Evolutionary conservation across 2,113 vertebrate genomes (phyloP).

Genomic region (Hydrochoerus hydrochaeris): DNA sequence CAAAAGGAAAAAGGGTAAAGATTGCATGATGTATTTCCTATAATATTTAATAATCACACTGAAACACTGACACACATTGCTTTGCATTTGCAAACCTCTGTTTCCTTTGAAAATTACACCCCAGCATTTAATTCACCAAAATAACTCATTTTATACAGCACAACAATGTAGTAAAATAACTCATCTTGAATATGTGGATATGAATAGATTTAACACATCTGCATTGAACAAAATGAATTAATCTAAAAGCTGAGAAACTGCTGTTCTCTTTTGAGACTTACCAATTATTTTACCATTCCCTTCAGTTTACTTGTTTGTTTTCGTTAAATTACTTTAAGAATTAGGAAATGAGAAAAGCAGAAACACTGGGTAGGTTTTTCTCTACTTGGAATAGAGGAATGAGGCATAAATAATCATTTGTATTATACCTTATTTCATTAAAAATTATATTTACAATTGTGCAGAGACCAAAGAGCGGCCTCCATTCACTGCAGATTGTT

Average conservation of each 20-base stretch:
- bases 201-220: slow-evolving; percentile 77
- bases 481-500: slow-evolving; percentile 47
- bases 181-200: slow-evolving; percentile 72
- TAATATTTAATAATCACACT: slow-evolving; percentile 84
- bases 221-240: slow-evolving; percentile 77
- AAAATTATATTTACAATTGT: slow-evolving; percentile 79
- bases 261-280: slow-evolving; percentile 66
- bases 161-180: slow-evolving; percentile 75
- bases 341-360: slow-evolving; percentile 76
- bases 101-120: slow-evolving; percentile 84
- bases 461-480: slow-evolving; percentile 38
- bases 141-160: slow-evolving; percentile 78
- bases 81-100: slow-evolving; percentile 81
- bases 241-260: slow-evolving; percentile 67
- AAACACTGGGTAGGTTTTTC: slow-evolving; percentile 60
- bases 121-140: slow-evolving; percentile 81
- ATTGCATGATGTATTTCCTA: slow-evolving; percentile 75
- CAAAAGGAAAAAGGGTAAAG: slow-evolving; percentile 70
- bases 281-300: slow-evolving; percentile 76
- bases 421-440: slow-evolving; percentile 78
- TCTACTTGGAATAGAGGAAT: slow-evolving; percentile 77
- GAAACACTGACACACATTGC: slow-evolving; percentile 82
- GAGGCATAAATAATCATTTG: slow-evolving; percentile 74
- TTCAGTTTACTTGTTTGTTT: slow-evolving; percentile 78
- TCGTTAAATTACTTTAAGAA: slow-evolving; percentile 82